Conservation (phyloP, 1,140 invertebrate species). For the Lerema accius region DNA sequence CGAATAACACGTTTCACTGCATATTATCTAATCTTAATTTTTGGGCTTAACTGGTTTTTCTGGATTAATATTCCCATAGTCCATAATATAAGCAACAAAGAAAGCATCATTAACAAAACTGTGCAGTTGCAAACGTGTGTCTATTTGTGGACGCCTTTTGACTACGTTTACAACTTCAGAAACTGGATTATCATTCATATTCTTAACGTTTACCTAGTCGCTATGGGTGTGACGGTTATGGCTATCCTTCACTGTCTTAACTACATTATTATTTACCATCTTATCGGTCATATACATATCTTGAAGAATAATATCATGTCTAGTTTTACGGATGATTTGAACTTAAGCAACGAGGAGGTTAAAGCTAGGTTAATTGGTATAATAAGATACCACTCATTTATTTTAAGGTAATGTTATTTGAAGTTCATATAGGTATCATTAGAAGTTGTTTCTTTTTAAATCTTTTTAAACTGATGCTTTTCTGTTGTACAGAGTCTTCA, state of each 20-base stretch:
- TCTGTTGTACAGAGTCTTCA: slow-evolving; percentile 46
- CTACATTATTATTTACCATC: slow-evolving; percentile 49
- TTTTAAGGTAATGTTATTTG: slow-evolving; percentile 43
- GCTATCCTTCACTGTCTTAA: slow-evolving; percentile 45
- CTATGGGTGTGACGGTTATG: slow-evolving; percentile 37
- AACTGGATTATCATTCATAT: slow-evolving; percentile 45
- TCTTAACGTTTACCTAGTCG: slow-evolving; percentile 38
- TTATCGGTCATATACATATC: slow-evolving; percentile 55
- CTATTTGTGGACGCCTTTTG: slow-evolving; percentile 54
- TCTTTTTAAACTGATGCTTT: too few relatives aligned
- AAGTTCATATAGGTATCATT: slow-evolving; percentile 7
- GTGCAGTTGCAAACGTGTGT: slow-evolving; percentile 45
- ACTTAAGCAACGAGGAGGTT: slow-evolving; percentile 38
- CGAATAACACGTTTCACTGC: slow-evolving; percentile 39
- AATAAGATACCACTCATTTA: slow-evolving; percentile 55
- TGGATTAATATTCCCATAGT: slow-evolving; percentile 44
- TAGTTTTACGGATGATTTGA: slow-evolving; percentile 36
- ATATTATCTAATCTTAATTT: slow-evolving; percentile 43
- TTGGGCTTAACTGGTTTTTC: slow-evolving; percentile 37
- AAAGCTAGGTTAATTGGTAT: slow-evolving; percentile 39
- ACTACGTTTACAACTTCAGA: slow-evolving; percentile 47
- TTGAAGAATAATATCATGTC: slow-evolving; percentile 46
- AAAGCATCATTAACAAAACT: slow-evolving; percentile 45
- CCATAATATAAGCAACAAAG: slow-evolving; percentile 48
- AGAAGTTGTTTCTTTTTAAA: too few relatives aligned